phyloP scores from a whole-genome alignment of 2,797 vertebrate species.

The Cyclura pinguis region DNA sequence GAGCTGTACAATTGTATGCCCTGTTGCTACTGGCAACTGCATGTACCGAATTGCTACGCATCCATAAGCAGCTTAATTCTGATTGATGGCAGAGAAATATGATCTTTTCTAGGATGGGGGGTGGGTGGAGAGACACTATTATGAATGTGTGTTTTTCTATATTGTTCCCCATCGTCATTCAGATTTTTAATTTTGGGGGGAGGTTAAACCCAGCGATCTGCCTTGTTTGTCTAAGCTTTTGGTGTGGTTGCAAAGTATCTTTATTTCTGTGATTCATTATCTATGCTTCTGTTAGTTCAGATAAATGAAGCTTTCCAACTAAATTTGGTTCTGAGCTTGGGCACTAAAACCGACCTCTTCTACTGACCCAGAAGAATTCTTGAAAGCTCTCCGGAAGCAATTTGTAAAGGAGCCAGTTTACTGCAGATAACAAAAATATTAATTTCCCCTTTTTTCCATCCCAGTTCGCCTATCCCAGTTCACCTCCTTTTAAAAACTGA shows the following conservation, averaged over 20 bases:
- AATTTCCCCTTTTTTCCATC: background rate
- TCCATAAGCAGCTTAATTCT: constrained; percentile 76
- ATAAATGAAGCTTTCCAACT: constrained; percentile 31
- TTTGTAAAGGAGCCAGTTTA: constrained; percentile 46
- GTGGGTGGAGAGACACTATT: too few relatives aligned
- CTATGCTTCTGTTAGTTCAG: constrained; percentile 39
- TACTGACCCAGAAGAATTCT: constrained; percentile 41
- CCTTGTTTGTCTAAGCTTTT: constrained; percentile 15
- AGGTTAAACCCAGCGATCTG: constrained; percentile 51
- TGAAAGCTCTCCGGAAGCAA: constrained; percentile 22
- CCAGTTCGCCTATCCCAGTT: background rate
- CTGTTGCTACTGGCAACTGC: constrained; percentile 86
- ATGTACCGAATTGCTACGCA: constrained; percentile 61
- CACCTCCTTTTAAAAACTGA: background rate
- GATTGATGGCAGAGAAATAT: constrained; percentile 78
- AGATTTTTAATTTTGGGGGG: constrained; percentile 50
- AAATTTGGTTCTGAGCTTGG: constrained; percentile 35
- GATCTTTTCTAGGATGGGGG: constrained; percentile 46
- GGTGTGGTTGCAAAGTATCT: constrained; percentile 28
- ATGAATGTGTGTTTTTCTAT: constrained; percentile 10
- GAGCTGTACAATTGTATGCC: constrained; percentile 63
- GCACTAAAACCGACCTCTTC: constrained; percentile 22
- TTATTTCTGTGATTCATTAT: constrained; percentile 40
- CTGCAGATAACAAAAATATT: constrained; percentile 26
- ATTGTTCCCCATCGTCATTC: constrained; percentile 67